Conservation (phyloP, 2,888 invertebrate genomes). For the Troides helena region DNA sequence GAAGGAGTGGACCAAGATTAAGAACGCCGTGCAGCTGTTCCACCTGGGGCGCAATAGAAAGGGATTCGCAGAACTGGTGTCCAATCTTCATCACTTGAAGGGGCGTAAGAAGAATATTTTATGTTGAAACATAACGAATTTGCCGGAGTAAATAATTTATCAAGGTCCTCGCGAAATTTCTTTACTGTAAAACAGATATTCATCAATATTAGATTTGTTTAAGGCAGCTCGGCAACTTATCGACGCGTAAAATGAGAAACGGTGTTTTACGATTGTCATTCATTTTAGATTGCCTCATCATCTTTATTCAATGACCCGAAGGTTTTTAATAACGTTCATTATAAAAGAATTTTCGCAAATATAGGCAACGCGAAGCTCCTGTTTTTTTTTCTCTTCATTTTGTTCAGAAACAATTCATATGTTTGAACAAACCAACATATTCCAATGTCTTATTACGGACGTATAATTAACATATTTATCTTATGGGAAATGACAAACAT, state of each 20-base stretch:
- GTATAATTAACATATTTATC: too few species aligned
- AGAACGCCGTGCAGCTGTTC: too few species aligned
- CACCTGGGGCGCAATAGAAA: too few species aligned
- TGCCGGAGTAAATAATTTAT: not conserved
- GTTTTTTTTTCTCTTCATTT: not conserved
- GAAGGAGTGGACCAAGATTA: too few species aligned
- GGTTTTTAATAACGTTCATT: conserved; percentile 18
- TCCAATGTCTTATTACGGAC: too few species aligned
- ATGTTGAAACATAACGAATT: not conserved
- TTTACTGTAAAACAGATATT: not conserved
- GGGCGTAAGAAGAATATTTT: not conserved
- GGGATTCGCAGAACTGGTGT: not conserved
- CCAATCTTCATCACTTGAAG: not conserved
- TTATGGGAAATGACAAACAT: too few species aligned
- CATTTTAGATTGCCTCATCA: conserved; percentile 14
- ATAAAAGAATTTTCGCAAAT: not conserved
- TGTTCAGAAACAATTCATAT: not conserved
- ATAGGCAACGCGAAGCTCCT: not conserved
- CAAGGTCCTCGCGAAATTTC: not conserved
- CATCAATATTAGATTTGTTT: not conserved
- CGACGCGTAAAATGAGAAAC: conserved; percentile 9
- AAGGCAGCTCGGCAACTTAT: not conserved
- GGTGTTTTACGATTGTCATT: conserved; percentile 20
- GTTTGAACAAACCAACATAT: too few species aligned
- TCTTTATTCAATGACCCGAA: conserved; percentile 21